Percentiles rank a stretch among this genome's conserved stretches.
Conservation (phyloP, 2,888 invertebrate genomes). For the Ferdinandea cuprea region DNA sequence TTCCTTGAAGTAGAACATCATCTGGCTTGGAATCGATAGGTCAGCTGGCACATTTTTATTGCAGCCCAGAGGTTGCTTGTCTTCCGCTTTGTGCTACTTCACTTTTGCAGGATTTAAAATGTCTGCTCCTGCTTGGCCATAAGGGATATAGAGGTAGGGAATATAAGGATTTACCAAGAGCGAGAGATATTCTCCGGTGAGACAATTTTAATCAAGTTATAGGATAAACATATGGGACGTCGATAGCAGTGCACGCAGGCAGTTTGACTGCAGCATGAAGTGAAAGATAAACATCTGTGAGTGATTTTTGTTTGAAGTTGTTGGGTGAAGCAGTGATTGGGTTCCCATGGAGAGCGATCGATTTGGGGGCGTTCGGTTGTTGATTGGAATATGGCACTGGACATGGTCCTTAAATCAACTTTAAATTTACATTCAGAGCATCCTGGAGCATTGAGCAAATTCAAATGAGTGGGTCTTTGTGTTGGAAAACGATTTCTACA, state of each 20-base stretch:
- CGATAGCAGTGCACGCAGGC: conserved; percentile 10
- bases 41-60: conserved; percentile 15
- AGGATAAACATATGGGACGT: conserved; percentile 58
- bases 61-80: not conserved
- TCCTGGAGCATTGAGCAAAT: not conserved
- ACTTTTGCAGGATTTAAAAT: conserved; percentile 41
- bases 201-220: conserved; percentile 70
- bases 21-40: conserved; percentile 33
- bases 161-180: conserved; percentile 3
- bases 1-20: conserved; percentile 8
- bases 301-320: conserved; percentile 60
- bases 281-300: conserved; percentile 66
- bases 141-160: conserved; percentile 16
- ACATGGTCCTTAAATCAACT: not conserved
- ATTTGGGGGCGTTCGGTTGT: not conserved
- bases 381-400: conserved; percentile 13
- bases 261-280: conserved; percentile 52
- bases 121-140: conserved; percentile 27
- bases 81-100: conserved; percentile 5
- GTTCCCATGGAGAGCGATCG: conserved; percentile 6
- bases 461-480: not conserved
- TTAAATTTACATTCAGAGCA: not conserved
- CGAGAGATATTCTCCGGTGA: conserved; percentile 38
- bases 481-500: not conserved
- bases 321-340: conserved; percentile 39